Evolutionary conservation across 2,888 invertebrate species (phyloP).

Genomic region (Galeruca laticollis): DNA sequence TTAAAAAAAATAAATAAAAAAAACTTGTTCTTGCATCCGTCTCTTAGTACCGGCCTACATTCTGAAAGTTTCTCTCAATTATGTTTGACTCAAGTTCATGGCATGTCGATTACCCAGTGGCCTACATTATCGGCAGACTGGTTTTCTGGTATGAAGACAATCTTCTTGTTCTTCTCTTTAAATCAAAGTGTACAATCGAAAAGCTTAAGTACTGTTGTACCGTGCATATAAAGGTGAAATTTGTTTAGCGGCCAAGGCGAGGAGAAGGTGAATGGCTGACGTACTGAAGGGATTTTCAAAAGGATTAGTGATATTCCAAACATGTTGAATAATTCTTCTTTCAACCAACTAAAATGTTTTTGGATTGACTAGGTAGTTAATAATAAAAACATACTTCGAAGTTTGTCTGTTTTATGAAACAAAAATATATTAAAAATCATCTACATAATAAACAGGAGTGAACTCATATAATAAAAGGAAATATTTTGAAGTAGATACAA

Average conservation of each 20-base stretch:
- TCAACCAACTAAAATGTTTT: too few relatives aligned
- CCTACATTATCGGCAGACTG: slow-evolving; percentile 60
- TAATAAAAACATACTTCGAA: too few relatives aligned
- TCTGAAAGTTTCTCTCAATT: slow-evolving; percentile 48
- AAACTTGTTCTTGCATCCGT: slow-evolving; percentile 54
- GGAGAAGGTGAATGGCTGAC: slow-evolving; percentile 20
- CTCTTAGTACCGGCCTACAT: slow-evolving; percentile 59
- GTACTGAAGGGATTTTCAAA: neutral
- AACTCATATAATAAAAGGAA: too few relatives aligned
- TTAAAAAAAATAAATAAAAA: slow-evolving; percentile 45
- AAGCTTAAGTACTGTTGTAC: slow-evolving; percentile 12
- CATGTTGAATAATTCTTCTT: neutral
- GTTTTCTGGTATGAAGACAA: slow-evolving; percentile 59
- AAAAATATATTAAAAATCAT: too few relatives aligned
- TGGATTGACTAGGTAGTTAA: too few relatives aligned
- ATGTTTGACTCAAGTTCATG: slow-evolving; percentile 59
- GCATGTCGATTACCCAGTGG: slow-evolving; percentile 64
- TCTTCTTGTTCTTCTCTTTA: slow-evolving; percentile 38
- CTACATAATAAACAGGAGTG: too few relatives aligned
- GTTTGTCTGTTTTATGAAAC: too few relatives aligned
- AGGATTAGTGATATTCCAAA: neutral
- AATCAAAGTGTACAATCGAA: slow-evolving; percentile 28
- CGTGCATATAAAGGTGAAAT: slow-evolving; percentile 17
- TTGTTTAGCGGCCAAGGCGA: neutral
- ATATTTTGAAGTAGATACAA: too few relatives aligned